phyloP scores from a whole-genome alignment of 2,888 invertebrate genomes.

The Agonopterix subpropinquella region DNA sequence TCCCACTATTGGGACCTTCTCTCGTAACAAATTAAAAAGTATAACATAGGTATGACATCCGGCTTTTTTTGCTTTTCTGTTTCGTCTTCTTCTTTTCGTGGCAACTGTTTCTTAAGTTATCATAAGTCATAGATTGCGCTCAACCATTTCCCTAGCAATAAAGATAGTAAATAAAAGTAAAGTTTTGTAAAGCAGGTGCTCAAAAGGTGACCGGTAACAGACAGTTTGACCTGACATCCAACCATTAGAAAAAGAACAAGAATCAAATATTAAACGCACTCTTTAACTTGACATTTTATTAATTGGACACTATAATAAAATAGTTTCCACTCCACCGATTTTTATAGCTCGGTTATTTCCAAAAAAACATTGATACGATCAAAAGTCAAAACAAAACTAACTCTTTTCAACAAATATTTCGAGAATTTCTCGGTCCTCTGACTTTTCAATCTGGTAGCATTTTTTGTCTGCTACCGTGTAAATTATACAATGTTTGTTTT shows the following conservation, averaged over 20 bases:
- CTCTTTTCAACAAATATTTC: conserved; percentile 16
- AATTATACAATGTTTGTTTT: no score
- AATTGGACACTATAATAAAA: conserved; percentile 13
- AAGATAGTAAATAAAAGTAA: background rate
- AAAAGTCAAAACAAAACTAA: conserved; percentile 27
- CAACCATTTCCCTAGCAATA: no score
- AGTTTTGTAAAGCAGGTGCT: background rate
- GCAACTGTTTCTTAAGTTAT: no score
- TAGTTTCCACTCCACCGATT: conserved; percentile 9
- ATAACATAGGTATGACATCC: no score
- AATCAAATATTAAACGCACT: background rate
- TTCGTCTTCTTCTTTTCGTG: no score
- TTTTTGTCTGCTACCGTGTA: conserved; percentile 12
- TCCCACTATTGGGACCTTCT: no score
- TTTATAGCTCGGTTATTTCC: conserved; percentile 5
- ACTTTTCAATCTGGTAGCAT: conserved; percentile 23
- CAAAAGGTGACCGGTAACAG: background rate
- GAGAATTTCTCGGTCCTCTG: conserved; percentile 32
- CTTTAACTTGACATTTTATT: conserved; percentile 6
- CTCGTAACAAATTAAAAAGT: no score
- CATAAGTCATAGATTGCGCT: no score
- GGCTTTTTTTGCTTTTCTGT: no score
- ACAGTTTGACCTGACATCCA: no score
- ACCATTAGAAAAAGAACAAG: background rate
- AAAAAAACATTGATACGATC: conserved; percentile 15